phyloP scores from a whole-genome alignment of 2,888 invertebrate species.

The Vannuccia rotundouncinata region DNA sequence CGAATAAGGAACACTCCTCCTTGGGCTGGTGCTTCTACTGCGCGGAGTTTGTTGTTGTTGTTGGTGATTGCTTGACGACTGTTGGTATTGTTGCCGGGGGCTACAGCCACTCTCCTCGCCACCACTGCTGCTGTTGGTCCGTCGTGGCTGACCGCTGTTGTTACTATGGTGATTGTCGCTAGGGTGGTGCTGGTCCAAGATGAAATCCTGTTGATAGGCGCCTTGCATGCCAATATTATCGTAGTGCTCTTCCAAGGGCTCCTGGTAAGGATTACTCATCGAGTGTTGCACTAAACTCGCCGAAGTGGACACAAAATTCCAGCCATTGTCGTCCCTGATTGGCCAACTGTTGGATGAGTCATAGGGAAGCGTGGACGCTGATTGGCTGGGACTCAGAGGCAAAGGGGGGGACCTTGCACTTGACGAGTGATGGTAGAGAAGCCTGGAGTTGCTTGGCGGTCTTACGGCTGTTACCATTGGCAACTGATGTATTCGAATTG shows the following conservation, averaged over 20 bases:
- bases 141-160: neutral
- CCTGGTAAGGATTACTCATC: too few relatives aligned
- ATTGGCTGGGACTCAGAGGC: neutral
- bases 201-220: neutral
- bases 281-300: too few relatives aligned
- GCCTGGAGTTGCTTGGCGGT: neutral
- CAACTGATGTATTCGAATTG: too few relatives aligned
- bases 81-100: too few relatives aligned
- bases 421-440: neutral
- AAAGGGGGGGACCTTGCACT: neutral
- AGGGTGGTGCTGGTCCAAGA: neutral
- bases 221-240: neutral
- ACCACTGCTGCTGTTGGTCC: neutral
- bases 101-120: neutral
- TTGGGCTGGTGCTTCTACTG: neutral
- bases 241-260: neutral
- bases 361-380: neutral
- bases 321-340: neutral
- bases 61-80: too few relatives aligned
- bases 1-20: neutral
- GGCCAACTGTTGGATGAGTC: neutral
- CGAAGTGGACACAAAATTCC: neutral
- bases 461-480: too few relatives aligned
- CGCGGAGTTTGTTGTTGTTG: neutral
- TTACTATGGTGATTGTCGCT: neutral